Base-by-base conservation (phyloP, 92 coral and sea anemone species). In the Epizoanthus ramosus region DNA sequence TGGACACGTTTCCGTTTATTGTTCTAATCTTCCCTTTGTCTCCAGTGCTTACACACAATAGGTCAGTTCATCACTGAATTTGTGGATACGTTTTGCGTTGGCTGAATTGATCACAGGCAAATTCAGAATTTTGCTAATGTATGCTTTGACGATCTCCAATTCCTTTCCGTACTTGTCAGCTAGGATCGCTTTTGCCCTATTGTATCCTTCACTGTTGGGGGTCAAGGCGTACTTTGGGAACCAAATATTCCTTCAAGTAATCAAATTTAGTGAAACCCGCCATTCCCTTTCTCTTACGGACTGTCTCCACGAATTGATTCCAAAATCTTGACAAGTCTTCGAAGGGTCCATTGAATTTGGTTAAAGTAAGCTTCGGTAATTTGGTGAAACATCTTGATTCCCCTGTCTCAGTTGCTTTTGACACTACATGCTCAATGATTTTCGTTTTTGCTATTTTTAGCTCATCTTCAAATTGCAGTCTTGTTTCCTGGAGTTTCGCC, bases 71-170 rank as follows among this genome's bases (percentile, higher is more conserved):
- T 85, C 79, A 57, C 19, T 61, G 68, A 88, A 85, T 21, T 72
- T 86, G 25, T 69, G 81, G 73, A 85, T 84, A 68, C 54, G 79
- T 21, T 33, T 79, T n/a, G 43, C 41, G 75, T 85, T 59, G 21
- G 83, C 88, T 63, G 79, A 71, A 22, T 75, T 5, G 75, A 73
- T 68, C 66, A 41, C 66, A 2, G 91, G 88, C 25, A 88, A 82
- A 54, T 77, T 86, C 17, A 84, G 57, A 47, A 84, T 84, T 56
- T 66, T 79, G 28, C 35, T 60, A 63, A 77, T 33, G 74, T 88
- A 84, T 7, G 81, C 87, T 47, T 87, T 75, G 56, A 84, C 88
- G 22, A 88, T 88, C 57, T 88, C 88, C 5, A 75, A 71, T 81
- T 84, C 82, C 66, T 87, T 84, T 31, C 84, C 86, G 64, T 63